These are phyloP conservation scores for Kuschelorhynchus macadamiae DNA, from an alignment of 2,888 invertebrate genomes.

Conservation along the genomic window DNA sequence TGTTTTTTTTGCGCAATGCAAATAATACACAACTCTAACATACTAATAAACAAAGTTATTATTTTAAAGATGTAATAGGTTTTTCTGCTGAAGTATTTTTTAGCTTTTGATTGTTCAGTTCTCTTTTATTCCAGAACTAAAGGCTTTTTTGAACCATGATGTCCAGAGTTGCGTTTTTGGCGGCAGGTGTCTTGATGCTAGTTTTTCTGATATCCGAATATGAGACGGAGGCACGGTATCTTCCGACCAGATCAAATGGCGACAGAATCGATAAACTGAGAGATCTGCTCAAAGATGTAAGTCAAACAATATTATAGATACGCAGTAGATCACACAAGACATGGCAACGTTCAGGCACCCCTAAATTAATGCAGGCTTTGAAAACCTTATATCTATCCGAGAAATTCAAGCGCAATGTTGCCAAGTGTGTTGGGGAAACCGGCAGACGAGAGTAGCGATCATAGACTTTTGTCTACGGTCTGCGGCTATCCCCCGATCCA, in stretches of 20 bases:
- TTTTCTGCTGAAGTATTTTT: background rate
- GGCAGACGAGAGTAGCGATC: no score
- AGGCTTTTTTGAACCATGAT: slow-evolving; percentile 17
- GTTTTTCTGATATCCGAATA: slow-evolving; percentile 7
- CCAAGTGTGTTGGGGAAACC: no score
- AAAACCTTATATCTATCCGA: no score
- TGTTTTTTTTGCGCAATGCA: no score
- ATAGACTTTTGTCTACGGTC: no score
- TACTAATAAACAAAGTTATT: background rate
- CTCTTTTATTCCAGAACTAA: no score
- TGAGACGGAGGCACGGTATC: slow-evolving; percentile 66
- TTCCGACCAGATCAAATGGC: slow-evolving; percentile 71
- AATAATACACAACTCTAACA: background rate
- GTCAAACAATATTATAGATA: slow-evolving; percentile 58
- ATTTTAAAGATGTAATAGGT: background rate
- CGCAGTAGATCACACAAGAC: no score
- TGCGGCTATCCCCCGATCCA: no score
- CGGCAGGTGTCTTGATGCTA: slow-evolving; percentile 14
- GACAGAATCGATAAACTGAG: slow-evolving; percentile 72
- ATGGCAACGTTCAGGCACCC: no score
- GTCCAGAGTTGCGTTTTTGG: slow-evolving; percentile 17
- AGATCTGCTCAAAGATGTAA: slow-evolving; percentile 72
- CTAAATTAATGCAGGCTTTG: no score
- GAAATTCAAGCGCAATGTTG: no score
- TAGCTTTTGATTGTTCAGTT: no score